Evolutionary conservation across 2,888 invertebrate species (phyloP), one percentile per base, ranked within the genome.

Genomic region (Meta bourneti): DNA sequence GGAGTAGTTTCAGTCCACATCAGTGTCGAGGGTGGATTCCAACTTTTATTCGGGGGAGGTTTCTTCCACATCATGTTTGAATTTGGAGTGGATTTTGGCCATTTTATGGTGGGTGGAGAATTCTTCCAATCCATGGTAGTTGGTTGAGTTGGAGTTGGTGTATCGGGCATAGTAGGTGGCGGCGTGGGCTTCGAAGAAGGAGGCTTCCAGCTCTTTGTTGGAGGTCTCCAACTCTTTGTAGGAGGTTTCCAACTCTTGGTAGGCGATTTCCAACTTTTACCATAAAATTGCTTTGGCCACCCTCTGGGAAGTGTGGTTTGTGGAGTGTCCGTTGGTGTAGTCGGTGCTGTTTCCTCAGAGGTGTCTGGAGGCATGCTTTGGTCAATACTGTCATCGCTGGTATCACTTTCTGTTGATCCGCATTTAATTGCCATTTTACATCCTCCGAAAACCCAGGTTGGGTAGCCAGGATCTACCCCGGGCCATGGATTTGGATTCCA

Each of bases 211-310:
- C 87, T 87, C 83, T 91, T 91, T 16, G 91, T 88, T 52, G 90
- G 90, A 7, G 86, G 86, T 87, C 51, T 87, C 91, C 91, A 91
- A 13, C 87, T 82, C 48, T 91, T 91, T 51, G 81, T 83, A 13
- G 82, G 87, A 2, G 88, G 88, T 61, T 86, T 87, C 91, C 91
- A 89, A 13, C 61, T 83, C 61, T 82, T 89, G 6, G 77, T 75
- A 13, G 87, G 87, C 7, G 89, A 83, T 79, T 54, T 83, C 89
- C 89, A 91, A n/a, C 91, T 91, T 91, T 91, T 91, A 0, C 82
- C 91, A 0, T n/a, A 51, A 34, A 70, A 70, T 54, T 74, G 86
- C 74, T 75, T 80, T n/a, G 86, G 90, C 90, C 90, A 91, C 54
- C 77, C 86, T 82, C 86, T 85, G n/a, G 52, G 16, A 70, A 72